A percentile compares a stretch with the other conserved stretches of the same genome.
These are phyloP conservation scores for Xiphorhynchus erythropygius DNA, from an alignment of 2,797 vertebrate species.

Conservation along the genomic window DNA sequence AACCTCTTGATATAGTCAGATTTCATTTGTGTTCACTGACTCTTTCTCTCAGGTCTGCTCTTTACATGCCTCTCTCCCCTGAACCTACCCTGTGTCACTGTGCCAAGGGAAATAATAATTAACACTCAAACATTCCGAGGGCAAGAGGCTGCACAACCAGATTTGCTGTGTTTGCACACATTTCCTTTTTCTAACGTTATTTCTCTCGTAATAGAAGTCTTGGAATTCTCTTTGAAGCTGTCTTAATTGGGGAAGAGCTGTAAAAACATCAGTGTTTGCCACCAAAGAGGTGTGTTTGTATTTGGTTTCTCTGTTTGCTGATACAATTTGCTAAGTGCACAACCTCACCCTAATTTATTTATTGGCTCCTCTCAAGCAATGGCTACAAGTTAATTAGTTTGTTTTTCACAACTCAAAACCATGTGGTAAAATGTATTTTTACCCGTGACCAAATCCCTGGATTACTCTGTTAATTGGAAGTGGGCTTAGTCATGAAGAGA, in stretches of 20 bases:
- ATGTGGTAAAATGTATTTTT: background rate
- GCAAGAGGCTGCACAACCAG: background rate
- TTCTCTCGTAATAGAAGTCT: background rate
- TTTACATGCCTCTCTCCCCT: background rate
- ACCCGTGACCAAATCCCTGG: slow-evolving; percentile 6
- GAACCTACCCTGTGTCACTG: fast-evolving
- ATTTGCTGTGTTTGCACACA: background rate
- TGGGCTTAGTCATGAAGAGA: background rate
- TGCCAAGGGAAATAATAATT: background rate
- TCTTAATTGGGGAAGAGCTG: background rate
- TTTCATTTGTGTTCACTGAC: background rate
- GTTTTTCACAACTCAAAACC: background rate
- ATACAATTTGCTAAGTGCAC: background rate
- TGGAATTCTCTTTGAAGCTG: background rate
- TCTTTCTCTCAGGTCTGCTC: background rate
- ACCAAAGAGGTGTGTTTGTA: background rate
- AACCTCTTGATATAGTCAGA: background rate
- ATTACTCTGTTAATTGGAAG: background rate
- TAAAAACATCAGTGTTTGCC: background rate
- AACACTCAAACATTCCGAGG: background rate
- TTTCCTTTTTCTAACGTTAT: background rate
- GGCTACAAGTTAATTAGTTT: slow-evolving; percentile 6
- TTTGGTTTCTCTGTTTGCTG: background rate
- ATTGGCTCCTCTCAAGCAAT: background rate
- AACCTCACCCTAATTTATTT: slow-evolving; percentile 40